Base-by-base conservation (phyloP, 2,888 invertebrate species). In the Artemia sinica region DNA sequence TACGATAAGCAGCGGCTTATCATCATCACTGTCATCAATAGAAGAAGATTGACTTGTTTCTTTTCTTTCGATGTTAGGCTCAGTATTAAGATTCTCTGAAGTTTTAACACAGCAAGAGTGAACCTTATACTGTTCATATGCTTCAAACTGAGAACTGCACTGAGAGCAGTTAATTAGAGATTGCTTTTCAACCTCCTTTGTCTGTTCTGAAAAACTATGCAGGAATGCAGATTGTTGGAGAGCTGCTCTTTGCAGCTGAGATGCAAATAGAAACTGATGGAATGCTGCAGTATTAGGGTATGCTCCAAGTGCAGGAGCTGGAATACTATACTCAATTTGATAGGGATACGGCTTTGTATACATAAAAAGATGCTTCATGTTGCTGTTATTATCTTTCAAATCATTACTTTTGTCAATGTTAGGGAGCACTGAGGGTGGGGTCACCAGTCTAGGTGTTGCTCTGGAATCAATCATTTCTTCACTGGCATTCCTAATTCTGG, bases 181-280 rank as follows among this genome's bases (percentile, higher is more conserved):
- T 41, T 3, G 41, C 41, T 41, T 3, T 41, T 41, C 41, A 41
- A 28, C 11, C 48, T 28, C 49, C 48, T 50, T 69, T 8, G 12
- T 12, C 49, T 14, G 13, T 14, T 50, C 69, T 12, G 14, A 13
- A 28, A 41, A 13, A 28, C 28, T 14, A 14, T 65, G 49, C 68
- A 48, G 63, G 28, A 58, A 58, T 28, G 63, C 63, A 58, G 63
- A 58, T 28, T 58, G 12, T 28, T 58, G 63, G 14, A 69, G 66
- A 48, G 65, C 69, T 10, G 69, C 65, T 14, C 48, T 49, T 14
- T 66, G 69, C 51, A 70, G 66, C 50, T 70, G 70, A 41, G 70
- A 67, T 9, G 70, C 70, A 14, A 70, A 41, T 58, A 70, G 67
- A 66, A 68, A 70, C 49, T 70, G 70, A 66, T 69, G 68, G 52